Base-by-base conservation (phyloP, 2,888 invertebrate species). In the Hirtodrosophila cameraria region DNA sequence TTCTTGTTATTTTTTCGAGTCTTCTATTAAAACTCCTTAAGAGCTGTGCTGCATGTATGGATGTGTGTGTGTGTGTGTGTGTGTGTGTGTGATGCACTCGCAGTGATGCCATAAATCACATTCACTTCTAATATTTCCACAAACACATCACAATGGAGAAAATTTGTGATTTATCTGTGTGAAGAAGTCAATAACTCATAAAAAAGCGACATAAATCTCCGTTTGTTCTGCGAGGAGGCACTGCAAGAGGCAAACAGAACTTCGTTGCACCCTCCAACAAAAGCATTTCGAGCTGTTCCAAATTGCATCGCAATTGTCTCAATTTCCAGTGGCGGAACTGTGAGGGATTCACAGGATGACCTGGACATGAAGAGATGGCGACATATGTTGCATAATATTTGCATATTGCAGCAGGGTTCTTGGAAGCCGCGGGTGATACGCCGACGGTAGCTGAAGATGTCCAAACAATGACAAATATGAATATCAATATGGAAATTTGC, bases 171-270 rank as follows among this genome's bases (percentile, higher is more conserved):
- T 88, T 89, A 88, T 89, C 76, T 80, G 63, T 73, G 79, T 75
- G 70, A 80, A 84, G 75, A 66, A 88, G 85, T 87, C 87, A 88
- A 87, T 88, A 88, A 84, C 74, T 86, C 86, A 87, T 78, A 86
- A 82, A 85, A 78, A 75, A 65, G 64, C 62, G 60, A 81, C 86
- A 86, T 88, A 88, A 88, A 88, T 88, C 88, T 86, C 36, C 42
- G 62, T 60, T 46, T 38, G 38, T 20, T 8, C 42, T 30, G 30
- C 23, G 46, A 38, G 41, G 46, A 38, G 41, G 53, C 58, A 16
- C 36, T 49, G 62, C 68, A 6, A 69, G 54, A 33, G 63, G 35
- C 55, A 39, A 9, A 12, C 9, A 30, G 46, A 60, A 41, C 41
- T 45, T 39, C 6, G 11, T n/a, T 41, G 30, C 31, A 36, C 18